Evolutionary conservation across 2,113 vertebrate species (phyloP), one percentile per base, ranked within the genome.

Genomic region (Sigmodon hispidus): DNA sequence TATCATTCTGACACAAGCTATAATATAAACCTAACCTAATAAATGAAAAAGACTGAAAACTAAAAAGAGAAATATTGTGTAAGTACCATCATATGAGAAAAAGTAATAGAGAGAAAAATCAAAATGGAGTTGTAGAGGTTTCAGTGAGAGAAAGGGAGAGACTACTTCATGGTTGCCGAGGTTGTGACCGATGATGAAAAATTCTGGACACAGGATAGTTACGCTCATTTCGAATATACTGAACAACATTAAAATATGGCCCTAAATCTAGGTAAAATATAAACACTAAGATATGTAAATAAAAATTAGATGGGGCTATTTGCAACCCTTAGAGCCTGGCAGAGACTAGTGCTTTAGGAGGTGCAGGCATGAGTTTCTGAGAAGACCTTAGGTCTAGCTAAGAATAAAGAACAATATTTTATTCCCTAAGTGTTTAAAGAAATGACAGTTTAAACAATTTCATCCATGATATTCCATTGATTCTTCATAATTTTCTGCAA

Each of bases 391-490:
- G 55, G 40, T 59, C 7, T 40, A 43, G n/a, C n/a, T 83, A 83
- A 61, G 80, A 61, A 40, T 11, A 40, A 26, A 10, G 29, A 79
- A 80, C 34, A 61, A 0, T 29, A 19, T 43, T 61, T 43, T 61
- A 83, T 24, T 22, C 7, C 1, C 1, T 83, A 29, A 61, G 7
- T 29, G 24, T 55, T 61, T 83, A n/a, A 61, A 1, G 24, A 7
- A 29, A 61, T 40, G 48, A 65, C 7, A 73, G 3, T 67, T 93
- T 84, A 73, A 16, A 69, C 67, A 87, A 31, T 69, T 87, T 75
- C 90, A 50, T 21, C 12, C 87, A 75, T 90, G 61, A 88, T 88
- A 92, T 85, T 95, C 50, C 45, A 36, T 77, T 89, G 77, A 50
- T 91, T 69, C 36, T 70, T 90, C 79, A 40, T 17, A 90, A 26